Conservation (phyloP, 1,140 invertebrate genomes). For the Druon quercuslanigerum region DNA sequence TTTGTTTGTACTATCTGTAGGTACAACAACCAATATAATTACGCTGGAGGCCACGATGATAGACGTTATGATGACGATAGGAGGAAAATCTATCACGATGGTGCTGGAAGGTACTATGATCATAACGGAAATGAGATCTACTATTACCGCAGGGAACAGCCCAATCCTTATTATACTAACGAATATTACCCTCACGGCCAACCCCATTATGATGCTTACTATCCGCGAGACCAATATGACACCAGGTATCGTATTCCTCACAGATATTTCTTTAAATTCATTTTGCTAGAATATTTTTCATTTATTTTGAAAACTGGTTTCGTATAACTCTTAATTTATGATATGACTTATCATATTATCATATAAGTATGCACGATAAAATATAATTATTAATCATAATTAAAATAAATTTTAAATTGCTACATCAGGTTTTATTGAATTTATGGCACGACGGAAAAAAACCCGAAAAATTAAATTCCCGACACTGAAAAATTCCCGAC, state of each 20-base stretch:
- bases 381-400: too few relatives aligned
- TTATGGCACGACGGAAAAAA: too few relatives aligned
- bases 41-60: conserved; percentile 74
- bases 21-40: conserved; percentile 70
- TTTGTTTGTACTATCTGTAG: conserved; percentile 49
- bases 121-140: conserved; percentile 56
- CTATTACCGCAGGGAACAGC: conserved; percentile 40
- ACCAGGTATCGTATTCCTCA: neutral
- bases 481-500: too few relatives aligned
- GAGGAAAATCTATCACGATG: conserved; percentile 70
- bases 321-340: neutral
- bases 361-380: too few relatives aligned
- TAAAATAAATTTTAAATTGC: too few relatives aligned
- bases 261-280: too few relatives aligned
- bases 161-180: conserved; percentile 39
- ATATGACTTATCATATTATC: too few relatives aligned
- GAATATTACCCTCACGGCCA: conserved; percentile 39
- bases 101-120: conserved; percentile 68
- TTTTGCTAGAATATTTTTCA: neutral
- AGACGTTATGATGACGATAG: conserved; percentile 76
- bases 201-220: conserved; percentile 43
- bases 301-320: conserved; percentile 8
- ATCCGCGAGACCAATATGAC: conserved; percentile 43
- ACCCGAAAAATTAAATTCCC: too few relatives aligned
- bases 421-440: too few relatives aligned